Conservation (phyloP, 1,140 invertebrate genomes). For the Procambarus virginalis region DNA sequence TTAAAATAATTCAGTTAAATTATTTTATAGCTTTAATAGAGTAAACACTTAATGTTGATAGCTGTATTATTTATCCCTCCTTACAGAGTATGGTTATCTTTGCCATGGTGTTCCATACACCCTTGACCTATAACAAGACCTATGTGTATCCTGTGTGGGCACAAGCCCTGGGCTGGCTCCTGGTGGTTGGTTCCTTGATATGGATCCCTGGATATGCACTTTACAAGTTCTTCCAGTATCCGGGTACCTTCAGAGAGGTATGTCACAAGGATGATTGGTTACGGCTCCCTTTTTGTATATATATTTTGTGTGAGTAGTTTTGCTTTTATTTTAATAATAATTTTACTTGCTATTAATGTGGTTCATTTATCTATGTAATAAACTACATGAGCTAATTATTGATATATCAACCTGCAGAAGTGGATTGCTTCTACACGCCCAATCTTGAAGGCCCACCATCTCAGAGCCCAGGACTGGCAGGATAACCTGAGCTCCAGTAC, state of each 20-base stretch:
- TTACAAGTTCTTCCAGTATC: slow-evolving; percentile 72
- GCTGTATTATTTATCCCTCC: slow-evolving; percentile 30
- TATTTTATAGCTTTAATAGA: no score
- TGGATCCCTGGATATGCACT: slow-evolving; percentile 77
- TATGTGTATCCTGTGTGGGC: slow-evolving; percentile 79
- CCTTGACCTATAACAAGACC: slow-evolving; percentile 75
- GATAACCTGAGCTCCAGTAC: slow-evolving; percentile 62
- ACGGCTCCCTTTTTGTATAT: no score
- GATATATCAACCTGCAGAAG: slow-evolving; percentile 43
- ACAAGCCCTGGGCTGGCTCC: slow-evolving; percentile 76
- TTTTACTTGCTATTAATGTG: no score
- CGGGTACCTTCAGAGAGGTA: slow-evolving; percentile 73
- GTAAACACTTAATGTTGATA: no score
- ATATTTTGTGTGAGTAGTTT: no score
- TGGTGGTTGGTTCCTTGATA: slow-evolving; percentile 77
- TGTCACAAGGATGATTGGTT: not conserved
- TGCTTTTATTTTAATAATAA: no score
- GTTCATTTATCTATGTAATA: not conserved
- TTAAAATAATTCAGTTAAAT: no score
- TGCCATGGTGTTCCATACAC: slow-evolving; percentile 77
- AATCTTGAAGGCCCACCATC: slow-evolving; percentile 69
- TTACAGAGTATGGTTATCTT: slow-evolving; percentile 78
- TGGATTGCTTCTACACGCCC: slow-evolving; percentile 70
- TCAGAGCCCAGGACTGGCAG: slow-evolving; percentile 68
- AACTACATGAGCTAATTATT: not conserved